Conservation (phyloP, 2,888 invertebrate genomes). For the Omphaloscelis lunosa region DNA sequence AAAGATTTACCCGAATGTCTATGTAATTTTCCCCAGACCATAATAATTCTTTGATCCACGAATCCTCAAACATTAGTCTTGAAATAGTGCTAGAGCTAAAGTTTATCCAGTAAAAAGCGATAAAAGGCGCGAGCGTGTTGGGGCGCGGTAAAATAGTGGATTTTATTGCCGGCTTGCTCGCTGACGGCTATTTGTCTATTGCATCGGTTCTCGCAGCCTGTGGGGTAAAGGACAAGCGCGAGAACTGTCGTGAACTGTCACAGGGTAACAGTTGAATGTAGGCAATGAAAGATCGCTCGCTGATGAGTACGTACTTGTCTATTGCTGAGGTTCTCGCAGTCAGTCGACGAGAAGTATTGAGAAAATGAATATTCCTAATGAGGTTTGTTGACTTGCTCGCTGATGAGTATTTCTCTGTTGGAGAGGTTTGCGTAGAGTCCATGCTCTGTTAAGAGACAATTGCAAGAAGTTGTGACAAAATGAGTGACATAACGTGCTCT, state of each 20-base stretch:
- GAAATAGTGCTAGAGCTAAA: slow-evolving; percentile 56
- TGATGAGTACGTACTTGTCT: slow-evolving; percentile 75
- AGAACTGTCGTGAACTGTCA: background rate
- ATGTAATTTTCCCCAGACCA: slow-evolving; percentile 13
- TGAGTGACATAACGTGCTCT: background rate
- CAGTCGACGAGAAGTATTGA: background rate
- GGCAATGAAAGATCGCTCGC: slow-evolving; percentile 58
- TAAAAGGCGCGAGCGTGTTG: slow-evolving; percentile 71
- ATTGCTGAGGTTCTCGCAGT: slow-evolving; percentile 64
- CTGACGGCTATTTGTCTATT: slow-evolving; percentile 79
- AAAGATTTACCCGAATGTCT: background rate
- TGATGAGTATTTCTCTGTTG: background rate
- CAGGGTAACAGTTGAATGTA: background rate
- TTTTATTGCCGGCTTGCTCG: slow-evolving; percentile 76
- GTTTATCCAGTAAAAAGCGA: slow-evolving; percentile 69
- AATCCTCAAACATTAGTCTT: slow-evolving; percentile 25
- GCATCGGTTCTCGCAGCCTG: slow-evolving; percentile 62
- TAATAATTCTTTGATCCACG: slow-evolving; percentile 43
- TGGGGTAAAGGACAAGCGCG: slow-evolving; percentile 33
- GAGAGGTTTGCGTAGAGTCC: no score
- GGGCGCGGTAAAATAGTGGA: slow-evolving; percentile 76
- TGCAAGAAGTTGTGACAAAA: background rate
- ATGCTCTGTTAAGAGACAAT: background rate
- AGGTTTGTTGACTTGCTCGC: background rate
- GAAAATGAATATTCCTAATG: background rate